phyloP scores from a whole-genome alignment of 2,888 invertebrate genomes.

The Dinocampus coccinellae region DNA sequence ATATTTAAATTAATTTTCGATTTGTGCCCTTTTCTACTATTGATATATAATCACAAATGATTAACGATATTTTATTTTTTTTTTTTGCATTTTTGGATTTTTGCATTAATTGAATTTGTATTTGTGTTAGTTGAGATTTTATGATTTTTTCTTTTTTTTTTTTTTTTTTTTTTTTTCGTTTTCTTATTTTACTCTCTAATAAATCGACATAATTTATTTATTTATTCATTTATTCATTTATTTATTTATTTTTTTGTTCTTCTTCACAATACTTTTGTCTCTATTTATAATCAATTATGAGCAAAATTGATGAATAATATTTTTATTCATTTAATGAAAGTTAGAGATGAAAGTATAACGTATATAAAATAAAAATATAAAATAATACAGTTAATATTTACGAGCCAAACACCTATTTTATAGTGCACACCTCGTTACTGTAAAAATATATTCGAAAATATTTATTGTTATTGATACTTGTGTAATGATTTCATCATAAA shows the following conservation, averaged over 20 bases:
- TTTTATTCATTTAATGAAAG: background rate
- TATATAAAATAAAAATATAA: background rate
- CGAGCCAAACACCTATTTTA: background rate
- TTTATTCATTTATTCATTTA: no score
- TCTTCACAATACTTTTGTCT: background rate
- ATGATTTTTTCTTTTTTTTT: background rate
- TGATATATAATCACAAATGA: no score
- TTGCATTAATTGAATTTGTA: no score
- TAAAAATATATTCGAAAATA: conserved; percentile 3
- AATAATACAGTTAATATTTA: background rate
- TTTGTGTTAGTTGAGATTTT: background rate
- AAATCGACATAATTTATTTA: background rate
- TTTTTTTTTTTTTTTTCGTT: background rate
- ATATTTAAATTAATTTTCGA: conserved; percentile 1
- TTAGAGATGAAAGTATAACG: background rate
- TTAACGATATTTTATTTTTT: no score
- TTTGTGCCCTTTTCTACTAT: background rate
- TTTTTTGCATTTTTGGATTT: no score
- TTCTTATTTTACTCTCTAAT: background rate
- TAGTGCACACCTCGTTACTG: background rate
- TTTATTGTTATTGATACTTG: background rate
- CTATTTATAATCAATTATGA: background rate
- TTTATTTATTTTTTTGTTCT: background rate
- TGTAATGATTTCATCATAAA: no score
- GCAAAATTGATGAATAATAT: background rate